These are phyloP conservation scores for Tringa solitaria DNA, from an alignment of 2,113 vertebrate species.

Conservation along the genomic window DNA sequence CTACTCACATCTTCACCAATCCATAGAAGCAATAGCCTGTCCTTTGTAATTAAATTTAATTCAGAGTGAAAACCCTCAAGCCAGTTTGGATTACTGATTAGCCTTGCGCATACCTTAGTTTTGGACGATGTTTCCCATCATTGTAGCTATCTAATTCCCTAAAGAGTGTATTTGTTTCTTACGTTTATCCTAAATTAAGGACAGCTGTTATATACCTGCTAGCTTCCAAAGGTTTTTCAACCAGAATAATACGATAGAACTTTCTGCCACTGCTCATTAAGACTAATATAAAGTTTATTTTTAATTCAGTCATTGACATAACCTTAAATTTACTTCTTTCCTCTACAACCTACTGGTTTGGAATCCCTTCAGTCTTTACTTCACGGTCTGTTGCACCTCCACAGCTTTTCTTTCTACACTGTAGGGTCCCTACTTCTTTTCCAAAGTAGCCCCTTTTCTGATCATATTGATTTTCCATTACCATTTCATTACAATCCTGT, in stretches of 20 bases:
- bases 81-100: neutral
- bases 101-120: neutral
- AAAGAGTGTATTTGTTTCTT: neutral
- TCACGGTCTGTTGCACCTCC: neutral
- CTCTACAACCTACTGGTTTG: neutral
- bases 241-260: neutral
- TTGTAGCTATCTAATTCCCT: neutral
- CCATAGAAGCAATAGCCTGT: neutral
- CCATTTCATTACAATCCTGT: neutral
- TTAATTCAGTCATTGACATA: neutral
- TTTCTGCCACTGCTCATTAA: neutral
- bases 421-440: neutral
- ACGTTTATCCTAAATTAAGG: neutral
- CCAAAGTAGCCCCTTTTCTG: neutral
- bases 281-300: neutral
- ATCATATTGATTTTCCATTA: neutral
- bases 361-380: neutral
- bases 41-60: neutral
- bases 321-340: conserved; percentile 7
- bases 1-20: neutral
- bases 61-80: neutral
- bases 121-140: neutral
- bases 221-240: neutral
- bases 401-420: neutral
- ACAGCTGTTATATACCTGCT: conserved; percentile 13